These are phyloP conservation scores for Pemphredon lugubris DNA, from an alignment of 2,888 invertebrate species.

Conservation along the genomic window DNA sequence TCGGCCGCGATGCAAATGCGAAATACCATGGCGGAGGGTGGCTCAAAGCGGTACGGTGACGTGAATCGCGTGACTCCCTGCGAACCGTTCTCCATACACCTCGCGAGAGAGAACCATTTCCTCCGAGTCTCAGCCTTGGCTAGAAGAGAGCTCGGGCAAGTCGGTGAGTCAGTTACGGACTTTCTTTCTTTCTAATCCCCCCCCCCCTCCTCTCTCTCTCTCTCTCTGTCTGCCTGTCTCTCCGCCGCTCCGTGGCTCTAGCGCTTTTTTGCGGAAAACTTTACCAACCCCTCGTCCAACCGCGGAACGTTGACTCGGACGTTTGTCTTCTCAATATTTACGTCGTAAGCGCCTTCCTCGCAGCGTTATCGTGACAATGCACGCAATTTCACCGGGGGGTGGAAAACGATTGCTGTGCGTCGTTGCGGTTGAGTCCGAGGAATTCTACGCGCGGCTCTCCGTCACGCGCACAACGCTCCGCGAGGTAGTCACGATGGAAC, in stretches of 20 bases:
- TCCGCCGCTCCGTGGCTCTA: too few relatives aligned
- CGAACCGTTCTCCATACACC: slow-evolving; percentile 28
- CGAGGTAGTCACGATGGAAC: slow-evolving; percentile 31
- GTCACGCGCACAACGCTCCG: neutral
- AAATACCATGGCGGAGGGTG: slow-evolving; percentile 58
- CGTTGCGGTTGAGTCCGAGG: neutral
- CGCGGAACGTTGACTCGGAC: too few relatives aligned
- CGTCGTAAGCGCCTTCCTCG: slow-evolving; percentile 52
- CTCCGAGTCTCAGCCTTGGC: slow-evolving; percentile 1
- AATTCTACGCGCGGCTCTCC: slow-evolving; percentile 3
- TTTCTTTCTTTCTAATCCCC: neutral
- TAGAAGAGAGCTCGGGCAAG: slow-evolving; percentile 5
- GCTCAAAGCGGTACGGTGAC: slow-evolving; percentile 75
- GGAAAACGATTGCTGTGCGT: neutral
- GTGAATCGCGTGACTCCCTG: slow-evolving; percentile 76
- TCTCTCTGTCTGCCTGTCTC: neutral
- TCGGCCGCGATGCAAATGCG: slow-evolving; percentile 54
- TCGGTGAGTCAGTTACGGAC: slow-evolving; percentile 5
- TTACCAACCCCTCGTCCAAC: too few relatives aligned
- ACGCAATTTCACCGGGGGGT: slow-evolving; percentile 58
- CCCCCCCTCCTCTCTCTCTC: slow-evolving; percentile 32
- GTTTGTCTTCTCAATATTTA: slow-evolving; percentile 73
- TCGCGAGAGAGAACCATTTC: slow-evolving; percentile 23
- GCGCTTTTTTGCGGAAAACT: too few relatives aligned
- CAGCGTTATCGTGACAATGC: slow-evolving; percentile 58